Evolutionary conservation across 2,888 invertebrate species (phyloP).

Genomic region (Tetranychus piercei): DNA sequence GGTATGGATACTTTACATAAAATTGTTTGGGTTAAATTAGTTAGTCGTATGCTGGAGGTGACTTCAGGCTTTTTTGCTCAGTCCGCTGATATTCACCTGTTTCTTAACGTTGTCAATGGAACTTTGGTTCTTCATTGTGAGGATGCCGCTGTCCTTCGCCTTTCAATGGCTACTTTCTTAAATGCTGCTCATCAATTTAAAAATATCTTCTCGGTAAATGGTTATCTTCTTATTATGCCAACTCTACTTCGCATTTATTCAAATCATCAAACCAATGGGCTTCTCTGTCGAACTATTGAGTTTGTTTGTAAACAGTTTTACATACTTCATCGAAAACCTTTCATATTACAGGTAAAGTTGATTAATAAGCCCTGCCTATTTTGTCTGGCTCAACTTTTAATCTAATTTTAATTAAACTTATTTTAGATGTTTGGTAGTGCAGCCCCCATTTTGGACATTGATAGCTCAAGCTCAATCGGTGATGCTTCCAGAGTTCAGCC

Average conservation of each 20-base stretch:
- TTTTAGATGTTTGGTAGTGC: conserved; percentile 82
- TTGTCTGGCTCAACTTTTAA: conserved; percentile 23
- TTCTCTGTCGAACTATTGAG: conserved; percentile 85
- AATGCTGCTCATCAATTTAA: conserved; percentile 96
- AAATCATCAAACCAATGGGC: conserved; percentile 86
- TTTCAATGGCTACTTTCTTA: conserved; percentile 89
- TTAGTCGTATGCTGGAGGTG: conserved; percentile 88
- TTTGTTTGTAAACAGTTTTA: conserved; percentile 98
- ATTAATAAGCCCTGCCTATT: too few species aligned
- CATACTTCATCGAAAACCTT: conserved; percentile 88
- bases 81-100: conserved; percentile 87
- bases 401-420: conserved; percentile 2
- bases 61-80: conserved; percentile 95
- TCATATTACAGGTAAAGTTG: conserved; percentile 54
- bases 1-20: conserved; percentile 92
- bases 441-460: conserved; percentile 73
- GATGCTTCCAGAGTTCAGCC: conserved; percentile 85
- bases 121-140: conserved; percentile 89
- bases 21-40: conserved; percentile 92
- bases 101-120: conserved; percentile 90
- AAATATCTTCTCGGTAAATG: conserved; percentile 92
- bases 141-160: conserved; percentile 80
- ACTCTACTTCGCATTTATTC: conserved; percentile 88
- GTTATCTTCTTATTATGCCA: conserved; percentile 93
- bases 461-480: conserved; percentile 42